These are phyloP conservation scores for Leptarthrus brevirostris DNA, from an alignment of 2,888 invertebrate genomes.

Conservation along the genomic window DNA sequence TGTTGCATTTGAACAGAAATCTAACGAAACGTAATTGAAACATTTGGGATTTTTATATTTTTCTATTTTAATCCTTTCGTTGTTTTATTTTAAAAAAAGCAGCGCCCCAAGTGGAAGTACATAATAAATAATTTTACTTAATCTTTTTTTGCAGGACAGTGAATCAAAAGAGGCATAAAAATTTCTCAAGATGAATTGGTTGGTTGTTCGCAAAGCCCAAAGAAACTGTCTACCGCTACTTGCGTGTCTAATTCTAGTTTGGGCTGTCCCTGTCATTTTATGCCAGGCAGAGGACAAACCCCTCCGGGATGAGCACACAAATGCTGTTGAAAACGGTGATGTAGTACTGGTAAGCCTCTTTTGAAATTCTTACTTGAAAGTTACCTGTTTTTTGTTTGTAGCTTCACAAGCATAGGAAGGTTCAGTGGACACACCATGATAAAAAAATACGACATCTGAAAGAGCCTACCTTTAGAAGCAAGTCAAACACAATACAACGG, in stretches of 20 bases:
- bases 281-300: constrained; percentile 8
- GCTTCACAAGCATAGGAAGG: background rate
- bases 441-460: background rate
- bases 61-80: no score
- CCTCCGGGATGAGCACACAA: background rate
- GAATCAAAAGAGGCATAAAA: background rate
- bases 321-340: no score
- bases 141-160: background rate
- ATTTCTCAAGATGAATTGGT: constrained; percentile 30
- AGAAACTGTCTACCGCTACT: constrained; percentile 4
- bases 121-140: no score
- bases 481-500: background rate
- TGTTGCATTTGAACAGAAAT: no score
- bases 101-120: no score
- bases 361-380: constrained; percentile 11
- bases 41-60: no score
- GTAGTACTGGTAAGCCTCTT: constrained; percentile 5
- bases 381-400: constrained; percentile 23
- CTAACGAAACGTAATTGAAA: no score
- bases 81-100: no score
- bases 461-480: background rate
- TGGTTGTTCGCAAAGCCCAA: constrained; percentile 5
- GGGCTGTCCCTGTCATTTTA: constrained; percentile 29
- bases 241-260: constrained; percentile 48
- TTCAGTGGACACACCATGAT: background rate